Evolutionary conservation across 2,113 vertebrate species (phyloP), one percentile per base, ranked within the genome.

Genomic region (Gambusia holbrooki): DNA sequence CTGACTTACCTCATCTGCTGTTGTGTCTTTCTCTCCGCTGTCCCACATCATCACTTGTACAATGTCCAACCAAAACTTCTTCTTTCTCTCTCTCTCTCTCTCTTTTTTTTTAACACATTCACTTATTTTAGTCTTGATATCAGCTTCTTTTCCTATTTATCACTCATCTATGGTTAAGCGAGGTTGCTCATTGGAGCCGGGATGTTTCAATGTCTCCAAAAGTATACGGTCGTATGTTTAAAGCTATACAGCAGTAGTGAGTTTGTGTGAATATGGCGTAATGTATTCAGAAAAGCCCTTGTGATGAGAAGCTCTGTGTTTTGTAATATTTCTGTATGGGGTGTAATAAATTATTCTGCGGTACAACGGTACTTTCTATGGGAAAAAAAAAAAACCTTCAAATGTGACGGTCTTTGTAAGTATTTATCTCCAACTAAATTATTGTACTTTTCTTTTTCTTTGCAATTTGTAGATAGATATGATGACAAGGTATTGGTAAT

Each of bases 391-490:
- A 35, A 35, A 90, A 86, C 90, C 91, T 89, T 91, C 82, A 90
- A 92, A 90, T 89, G 93, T 94, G 91, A 92, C 91, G 72, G 92
- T 94, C 93, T 94, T 95, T 94, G 94, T 94, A 94, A 94, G 94
- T 97, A 97, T 96, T 97, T 97, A 97, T 96, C 95, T 96, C 96
- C 94, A 87, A 93, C 93, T 97, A 97, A 97, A 95, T 96, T 96
- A 97, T 96, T 96, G 95, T 96, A 94, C 94, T 92, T 95, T 92
- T 92, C 92, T 92, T 91, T 92, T 95, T 91, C 92, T 92, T 92
- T 91, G 87, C 87, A 91, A 92, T 94, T 93, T 95, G 94, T 96
- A 94, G 92, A 93, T 93, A 92, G 89, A 93, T 90, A 94, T 91
- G 87, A 92, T 88, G 86, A 93, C 87, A 89, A 93, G 88, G 90